phyloP scores from a whole-genome alignment of 1,140 invertebrate genomes.

The Drosophila varians region DNA sequence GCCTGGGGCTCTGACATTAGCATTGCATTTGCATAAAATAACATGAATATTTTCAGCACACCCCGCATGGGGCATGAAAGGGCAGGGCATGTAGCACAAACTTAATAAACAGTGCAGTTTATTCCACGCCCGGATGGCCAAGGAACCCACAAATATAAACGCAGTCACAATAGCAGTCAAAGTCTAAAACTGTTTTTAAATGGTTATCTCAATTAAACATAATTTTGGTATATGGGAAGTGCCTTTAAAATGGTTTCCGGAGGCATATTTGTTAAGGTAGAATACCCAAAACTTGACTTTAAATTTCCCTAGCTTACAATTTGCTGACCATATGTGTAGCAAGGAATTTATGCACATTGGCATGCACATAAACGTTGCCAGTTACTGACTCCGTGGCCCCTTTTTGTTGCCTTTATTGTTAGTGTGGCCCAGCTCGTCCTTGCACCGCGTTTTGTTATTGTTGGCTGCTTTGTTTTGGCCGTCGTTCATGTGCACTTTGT shows the following conservation, averaged over 20 bases:
- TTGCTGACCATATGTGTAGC: background rate
- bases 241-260: too few species aligned
- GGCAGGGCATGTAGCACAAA: conserved; percentile 45
- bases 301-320: background rate
- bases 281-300: background rate
- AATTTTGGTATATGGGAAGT: background rate
- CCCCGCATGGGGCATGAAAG: conserved; percentile 7
- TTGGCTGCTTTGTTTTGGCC: conserved; percentile 14
- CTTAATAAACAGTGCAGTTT: conserved; percentile 67
- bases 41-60: conserved; percentile 40
- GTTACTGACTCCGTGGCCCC: background rate
- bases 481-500: conserved; percentile 37
- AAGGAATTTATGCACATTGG: conserved; percentile 49
- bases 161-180: conserved; percentile 25
- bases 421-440: conserved; percentile 8
- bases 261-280: background rate
- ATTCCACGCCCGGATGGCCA: conserved; percentile 35
- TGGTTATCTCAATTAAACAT: background rate
- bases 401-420: conserved; percentile 19
- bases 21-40: conserved; percentile 72
- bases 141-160: conserved; percentile 11
- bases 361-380: conserved; percentile 43
- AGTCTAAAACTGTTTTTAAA: background rate
- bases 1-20: conserved; percentile 37
- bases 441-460: conserved; percentile 14